Evolutionary conservation across 1,140 invertebrate genomes (phyloP), one percentile per base, ranked within the genome.

Genomic region (Zaprionus kolodkinae): DNA sequence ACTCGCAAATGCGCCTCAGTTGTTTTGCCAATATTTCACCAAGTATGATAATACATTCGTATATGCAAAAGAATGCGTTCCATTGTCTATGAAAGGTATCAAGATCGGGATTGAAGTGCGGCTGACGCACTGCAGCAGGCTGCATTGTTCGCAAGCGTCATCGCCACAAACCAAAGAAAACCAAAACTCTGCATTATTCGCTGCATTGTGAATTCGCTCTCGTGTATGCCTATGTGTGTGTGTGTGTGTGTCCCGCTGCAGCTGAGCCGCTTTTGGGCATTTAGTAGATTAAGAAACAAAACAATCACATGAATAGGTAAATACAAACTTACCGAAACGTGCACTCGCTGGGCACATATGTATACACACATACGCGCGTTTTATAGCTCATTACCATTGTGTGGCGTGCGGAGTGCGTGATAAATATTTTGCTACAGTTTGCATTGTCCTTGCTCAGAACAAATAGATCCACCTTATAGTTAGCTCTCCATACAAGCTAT

Each of bases 401-500:
- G 71, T 60, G 75, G 72, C 67, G 83, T 91, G 87, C 79, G 72
- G 73, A 87, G 75, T 91, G 84, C 81, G 88, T 87, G 88, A 82
- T 91, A 91, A 91, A 91, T 91, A 91, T 91, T 91, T 91, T 91
- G 88, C 88, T 91, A 91, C 73, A 88, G 57, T 84, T 89, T 79
- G 56, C 64, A 72, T 88, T 88, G 83, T 88, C n/a, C 40, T 45
- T n/a, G 11, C 33, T 17, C 11, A 45, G n/a, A 6, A 7, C 6
- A 35, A 35, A 35, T 35, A 35, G 33, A 35, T 21, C 15, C 43
- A 9, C 21, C n/a, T 52, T 11, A 33, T 35, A 52, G n/a, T 9
- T 2, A 21, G 27, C 21, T 12, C 12, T 3, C 21, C 21, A n/a
- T 30, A 52, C 43, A 43, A 43, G 63, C 17, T 75, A 75, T 75